These are phyloP conservation scores for Chrysolina oricalcia DNA, from an alignment of 2,888 invertebrate species.

Conservation along the genomic window DNA sequence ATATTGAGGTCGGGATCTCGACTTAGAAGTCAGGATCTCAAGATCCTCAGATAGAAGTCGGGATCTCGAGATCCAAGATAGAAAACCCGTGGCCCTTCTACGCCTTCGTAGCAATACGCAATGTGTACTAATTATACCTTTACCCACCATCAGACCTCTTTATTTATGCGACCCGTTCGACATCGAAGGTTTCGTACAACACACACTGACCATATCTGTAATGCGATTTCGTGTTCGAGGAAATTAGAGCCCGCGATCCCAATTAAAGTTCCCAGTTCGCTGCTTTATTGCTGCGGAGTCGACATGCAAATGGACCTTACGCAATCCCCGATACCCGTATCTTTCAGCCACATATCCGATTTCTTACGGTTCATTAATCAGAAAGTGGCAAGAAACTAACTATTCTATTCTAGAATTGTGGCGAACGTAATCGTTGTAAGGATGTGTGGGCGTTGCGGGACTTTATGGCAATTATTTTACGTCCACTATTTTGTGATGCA, in stretches of 20 bases:
- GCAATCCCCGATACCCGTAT: neutral
- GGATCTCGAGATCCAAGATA: too few relatives aligned
- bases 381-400: neutral
- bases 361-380: constrained; percentile 1
- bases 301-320: constrained; percentile 12
- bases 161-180: neutral
- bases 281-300: neutral
- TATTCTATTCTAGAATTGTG: neutral
- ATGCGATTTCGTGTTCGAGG: neutral
- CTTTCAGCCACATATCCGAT: neutral
- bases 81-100: too few relatives aligned
- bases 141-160: neutral
- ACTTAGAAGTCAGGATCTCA: too few relatives aligned
- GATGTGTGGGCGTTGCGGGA: too few relatives aligned
- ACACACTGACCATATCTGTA: neutral
- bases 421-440: neutral
- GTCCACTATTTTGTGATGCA: too few relatives aligned
- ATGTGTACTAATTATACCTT: too few relatives aligned
- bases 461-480: too few relatives aligned
- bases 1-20: too few relatives aligned
- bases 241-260: neutral
- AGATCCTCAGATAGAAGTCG: too few relatives aligned
- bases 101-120: too few relatives aligned
- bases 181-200: neutral
- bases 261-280: neutral